phyloP scores from a whole-genome alignment of 2,888 invertebrate species.

The Synergus gifuensis region DNA sequence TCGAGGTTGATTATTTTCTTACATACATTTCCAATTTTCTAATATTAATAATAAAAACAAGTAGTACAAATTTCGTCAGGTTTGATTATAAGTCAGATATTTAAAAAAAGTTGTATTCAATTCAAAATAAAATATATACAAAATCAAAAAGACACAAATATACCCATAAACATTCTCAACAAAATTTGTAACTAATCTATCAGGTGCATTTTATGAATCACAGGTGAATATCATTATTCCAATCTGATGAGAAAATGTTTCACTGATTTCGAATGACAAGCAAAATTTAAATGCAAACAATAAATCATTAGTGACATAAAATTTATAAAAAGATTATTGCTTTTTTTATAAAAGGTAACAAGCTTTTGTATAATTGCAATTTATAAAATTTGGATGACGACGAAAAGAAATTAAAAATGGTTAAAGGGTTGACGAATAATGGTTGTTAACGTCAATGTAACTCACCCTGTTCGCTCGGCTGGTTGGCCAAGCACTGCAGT shows the following conservation, averaged over 20 bases:
- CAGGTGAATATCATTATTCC: conserved; percentile 1
- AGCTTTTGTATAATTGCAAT: neutral
- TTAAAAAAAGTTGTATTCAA: neutral
- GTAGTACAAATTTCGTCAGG: conserved; percentile 44
- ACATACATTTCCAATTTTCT: neutral
- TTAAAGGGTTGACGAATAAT: neutral
- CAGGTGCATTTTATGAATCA: conserved; percentile 22
- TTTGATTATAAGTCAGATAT: neutral
- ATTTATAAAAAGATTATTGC: neutral
- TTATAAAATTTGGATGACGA: neutral
- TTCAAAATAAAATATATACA: neutral
- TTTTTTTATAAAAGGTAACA: neutral
- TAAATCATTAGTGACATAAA: neutral
- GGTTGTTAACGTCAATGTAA: conserved; percentile 57
- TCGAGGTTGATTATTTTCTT: no score
- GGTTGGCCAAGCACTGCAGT: conserved; percentile 79
- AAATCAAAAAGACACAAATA: neutral
- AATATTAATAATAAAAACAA: conserved; percentile 1
- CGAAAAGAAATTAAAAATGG: neutral
- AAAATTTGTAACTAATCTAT: neutral
- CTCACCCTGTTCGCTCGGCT: conserved; percentile 82
- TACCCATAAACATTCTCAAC: neutral
- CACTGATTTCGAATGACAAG: conserved; percentile 10
- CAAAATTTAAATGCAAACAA: neutral
- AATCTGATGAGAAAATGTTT: neutral